phyloP scores from a whole-genome alignment of 2,797 vertebrate species.

The Lagocephalus sceleratus region DNA sequence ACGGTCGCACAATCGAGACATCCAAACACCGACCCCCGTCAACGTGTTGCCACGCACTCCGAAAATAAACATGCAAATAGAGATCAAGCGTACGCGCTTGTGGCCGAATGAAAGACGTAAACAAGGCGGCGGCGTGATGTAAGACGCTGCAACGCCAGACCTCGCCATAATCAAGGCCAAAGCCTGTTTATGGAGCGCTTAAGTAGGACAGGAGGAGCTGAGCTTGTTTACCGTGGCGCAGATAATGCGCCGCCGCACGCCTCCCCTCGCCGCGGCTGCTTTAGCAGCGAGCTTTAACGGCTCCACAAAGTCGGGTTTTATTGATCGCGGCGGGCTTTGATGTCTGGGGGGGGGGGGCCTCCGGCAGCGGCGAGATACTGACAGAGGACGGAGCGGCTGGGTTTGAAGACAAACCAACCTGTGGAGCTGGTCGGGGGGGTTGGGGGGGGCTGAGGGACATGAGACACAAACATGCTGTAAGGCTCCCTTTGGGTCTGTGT shows the following conservation, averaged over 20 bases:
- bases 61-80: constrained; percentile 15
- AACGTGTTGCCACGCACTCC: constrained; percentile 32
- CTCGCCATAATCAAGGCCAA: constrained; percentile 49
- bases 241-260: constrained; percentile 19
- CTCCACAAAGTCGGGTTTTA: background rate
- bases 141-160: constrained; percentile 63
- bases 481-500: constrained; percentile 56
- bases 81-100: too few relatives aligned
- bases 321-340: too few relatives aligned
- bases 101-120: constrained; percentile 46
- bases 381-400: too few relatives aligned
- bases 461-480: constrained; percentile 17
- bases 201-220: constrained; percentile 59
- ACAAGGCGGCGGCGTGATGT: constrained; percentile 63
- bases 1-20: constrained; percentile 6
- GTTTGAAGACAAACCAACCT: too few relatives aligned
- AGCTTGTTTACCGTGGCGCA: constrained; percentile 59
- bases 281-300: background rate
- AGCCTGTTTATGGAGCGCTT: constrained; percentile 54
- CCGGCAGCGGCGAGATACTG: too few relatives aligned
- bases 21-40: constrained; percentile 29
- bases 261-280: constrained; percentile 10
- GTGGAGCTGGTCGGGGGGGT: constrained; percentile 17
- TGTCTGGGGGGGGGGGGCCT: too few relatives aligned
- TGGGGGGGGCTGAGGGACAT: constrained; percentile 6